phyloP scores from a whole-genome alignment of 2,113 vertebrate species.

The Rhizomys pruinosus region DNA sequence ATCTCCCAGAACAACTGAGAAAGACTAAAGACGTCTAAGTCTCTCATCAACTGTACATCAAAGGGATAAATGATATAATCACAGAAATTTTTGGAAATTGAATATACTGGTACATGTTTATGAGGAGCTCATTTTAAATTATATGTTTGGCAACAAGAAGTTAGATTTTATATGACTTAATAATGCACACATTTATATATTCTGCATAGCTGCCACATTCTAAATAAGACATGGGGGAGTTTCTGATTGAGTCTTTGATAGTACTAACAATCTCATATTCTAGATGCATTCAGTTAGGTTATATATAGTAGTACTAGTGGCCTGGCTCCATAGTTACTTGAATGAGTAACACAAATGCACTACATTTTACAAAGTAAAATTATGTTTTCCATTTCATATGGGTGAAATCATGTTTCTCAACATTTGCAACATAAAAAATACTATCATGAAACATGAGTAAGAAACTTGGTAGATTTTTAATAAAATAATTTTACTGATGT shows the following conservation, averaged over 20 bases:
- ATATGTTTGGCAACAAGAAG: constrained; percentile 46
- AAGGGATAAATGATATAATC: background rate
- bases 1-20: background rate
- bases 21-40: background rate
- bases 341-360: constrained; percentile 26
- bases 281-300: constrained; percentile 76
- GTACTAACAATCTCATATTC: constrained; percentile 77
- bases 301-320: constrained; percentile 63
- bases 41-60: background rate
- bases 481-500: no score
- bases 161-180: constrained; percentile 47
- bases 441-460: background rate
- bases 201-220: constrained; percentile 76
- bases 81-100: constrained; percentile 35
- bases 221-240: constrained; percentile 76
- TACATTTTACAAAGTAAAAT: constrained; percentile 56
- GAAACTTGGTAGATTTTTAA: background rate
- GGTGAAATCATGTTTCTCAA: constrained; percentile 49
- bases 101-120: background rate
- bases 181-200: constrained; percentile 66
- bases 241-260: constrained; percentile 79
- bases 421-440: background rate
- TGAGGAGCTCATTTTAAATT: background rate
- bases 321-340: constrained; percentile 53
- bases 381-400: constrained; percentile 61